These are phyloP conservation scores for Laodelphax striatellus DNA, from an alignment of 1,140 invertebrate species.

Conservation along the genomic window DNA sequence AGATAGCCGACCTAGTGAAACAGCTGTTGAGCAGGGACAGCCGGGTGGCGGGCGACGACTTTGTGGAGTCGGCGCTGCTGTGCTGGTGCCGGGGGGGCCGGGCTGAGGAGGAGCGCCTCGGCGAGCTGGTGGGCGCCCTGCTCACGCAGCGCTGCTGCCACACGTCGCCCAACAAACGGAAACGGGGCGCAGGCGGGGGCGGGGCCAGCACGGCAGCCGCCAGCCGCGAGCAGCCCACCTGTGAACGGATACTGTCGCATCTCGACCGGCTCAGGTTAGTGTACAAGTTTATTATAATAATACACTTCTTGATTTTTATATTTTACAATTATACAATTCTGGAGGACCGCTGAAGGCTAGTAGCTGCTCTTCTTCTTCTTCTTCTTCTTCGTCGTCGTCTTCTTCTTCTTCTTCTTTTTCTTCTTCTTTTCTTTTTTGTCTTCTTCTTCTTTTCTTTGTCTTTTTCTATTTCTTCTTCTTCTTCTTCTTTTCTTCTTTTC, in stretches of 20 bases:
- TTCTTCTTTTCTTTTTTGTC: too few relatives aligned
- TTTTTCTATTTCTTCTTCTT: too few relatives aligned
- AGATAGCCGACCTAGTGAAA: constrained; percentile 74
- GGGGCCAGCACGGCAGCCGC: too few relatives aligned
- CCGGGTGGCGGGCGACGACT: constrained; percentile 55
- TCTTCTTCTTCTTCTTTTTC: too few relatives aligned
- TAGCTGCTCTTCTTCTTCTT: too few relatives aligned
- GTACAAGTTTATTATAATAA: too few relatives aligned
- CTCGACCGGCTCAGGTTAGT: constrained; percentile 74
- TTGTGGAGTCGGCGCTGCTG: constrained; percentile 79
- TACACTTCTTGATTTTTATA: too few relatives aligned
- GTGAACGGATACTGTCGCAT: constrained; percentile 79
- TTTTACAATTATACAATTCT: too few relatives aligned
- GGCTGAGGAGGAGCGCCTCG: constrained; percentile 67
- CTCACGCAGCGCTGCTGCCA: constrained; percentile 63
- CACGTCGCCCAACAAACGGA: constrained; percentile 78
- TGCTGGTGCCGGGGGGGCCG: constrained; percentile 83
- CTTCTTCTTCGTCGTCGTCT: too few relatives aligned
- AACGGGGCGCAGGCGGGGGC: constrained; percentile 43
- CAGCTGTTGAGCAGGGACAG: constrained; percentile 67
- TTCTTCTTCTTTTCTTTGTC: too few relatives aligned
- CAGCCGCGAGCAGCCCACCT: constrained; percentile 41
- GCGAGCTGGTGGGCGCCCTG: constrained; percentile 65
- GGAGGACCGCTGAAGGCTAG: too few relatives aligned
- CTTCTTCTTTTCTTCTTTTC: too few relatives aligned